Base-by-base conservation (phyloP, 64 coral and sea anemone species). In the Anthopleura sola region DNA sequence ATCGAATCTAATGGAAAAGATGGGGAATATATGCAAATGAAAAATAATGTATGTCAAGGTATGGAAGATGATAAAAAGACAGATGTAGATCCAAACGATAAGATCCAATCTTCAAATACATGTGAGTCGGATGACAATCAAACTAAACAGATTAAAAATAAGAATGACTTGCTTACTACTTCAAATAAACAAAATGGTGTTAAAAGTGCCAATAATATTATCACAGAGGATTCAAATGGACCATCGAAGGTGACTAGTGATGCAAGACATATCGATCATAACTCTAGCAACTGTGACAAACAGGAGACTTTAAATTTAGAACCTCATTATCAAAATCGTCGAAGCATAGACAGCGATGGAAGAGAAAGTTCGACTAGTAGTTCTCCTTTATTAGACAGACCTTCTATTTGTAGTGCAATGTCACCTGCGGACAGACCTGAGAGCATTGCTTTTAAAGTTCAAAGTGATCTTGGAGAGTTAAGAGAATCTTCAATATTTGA, bases 1-100 rank as follows among this genome's bases (percentile, higher is more conserved):
- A 57, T n/a, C 3, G 50, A 50, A 29, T 56, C 28, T 83, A 49
- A 60, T 24, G 49, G 50, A 31, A 83, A 50, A 60, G 82, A 83
- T 17, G 82, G 46, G 5, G 82, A 60, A 24, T 83, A 83, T 32
- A 60, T 83, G 48, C 82, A 37, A 9, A 83, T 83, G 82, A 83
- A 57, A 12, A 83, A 32, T 83, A 83, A 83, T 83, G 82, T 83
- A 0, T 83, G 82, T 37, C 12, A 13, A 36, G 51, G 49, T 34
- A 37, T 29, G 51, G 32, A 60, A 83, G 36, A 40, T 49, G 51
- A 83, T 39, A 37, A 56, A 57, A 26, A 28, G 7, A 28, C 49
- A 54, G 48, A 83, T 56, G 82, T 56, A 21, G 32, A 49, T 38
- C 4, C 29, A 19, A 34, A 57, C 32, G 50, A 54, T 47, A 54